Evolutionary conservation across 2,113 vertebrate species (phyloP).

Genomic region (Ivindomyrus marchei): DNA sequence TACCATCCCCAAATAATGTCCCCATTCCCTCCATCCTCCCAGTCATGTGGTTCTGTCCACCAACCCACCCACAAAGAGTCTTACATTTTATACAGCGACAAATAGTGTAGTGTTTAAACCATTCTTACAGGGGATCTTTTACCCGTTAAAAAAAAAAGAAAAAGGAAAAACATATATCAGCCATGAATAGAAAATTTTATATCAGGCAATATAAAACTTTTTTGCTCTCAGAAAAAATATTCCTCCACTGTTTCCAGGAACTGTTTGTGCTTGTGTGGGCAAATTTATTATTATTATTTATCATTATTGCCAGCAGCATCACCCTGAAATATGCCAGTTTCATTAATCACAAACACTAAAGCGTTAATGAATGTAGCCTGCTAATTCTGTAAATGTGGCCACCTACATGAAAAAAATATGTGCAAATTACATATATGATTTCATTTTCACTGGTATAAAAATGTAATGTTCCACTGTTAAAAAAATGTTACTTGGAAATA

Average conservation of each 20-base stretch:
- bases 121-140: neutral
- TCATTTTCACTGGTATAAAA: neutral
- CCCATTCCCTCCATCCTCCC: neutral
- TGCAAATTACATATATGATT: neutral
- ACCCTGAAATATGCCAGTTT: neutral
- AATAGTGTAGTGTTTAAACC: neutral
- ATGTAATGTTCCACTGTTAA: neutral
- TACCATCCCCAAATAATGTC: neutral
- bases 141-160: neutral
- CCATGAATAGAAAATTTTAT: neutral
- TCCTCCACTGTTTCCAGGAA: neutral
- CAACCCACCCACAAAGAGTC: neutral
- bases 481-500: neutral
- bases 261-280: neutral
- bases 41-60: neutral
- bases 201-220: neutral
- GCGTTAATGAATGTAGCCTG: neutral
- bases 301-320: neutral
- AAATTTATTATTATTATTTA: neutral
- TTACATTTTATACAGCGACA: neutral
- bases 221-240: neutral
- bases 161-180: neutral
- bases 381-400: neutral
- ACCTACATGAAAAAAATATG: neutral
- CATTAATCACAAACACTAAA: neutral